Percentiles rank a stretch among this genome's conserved stretches.
phyloP scores from a whole-genome alignment of 1,140 invertebrate genomes.

The Parapsyche elsis region DNA sequence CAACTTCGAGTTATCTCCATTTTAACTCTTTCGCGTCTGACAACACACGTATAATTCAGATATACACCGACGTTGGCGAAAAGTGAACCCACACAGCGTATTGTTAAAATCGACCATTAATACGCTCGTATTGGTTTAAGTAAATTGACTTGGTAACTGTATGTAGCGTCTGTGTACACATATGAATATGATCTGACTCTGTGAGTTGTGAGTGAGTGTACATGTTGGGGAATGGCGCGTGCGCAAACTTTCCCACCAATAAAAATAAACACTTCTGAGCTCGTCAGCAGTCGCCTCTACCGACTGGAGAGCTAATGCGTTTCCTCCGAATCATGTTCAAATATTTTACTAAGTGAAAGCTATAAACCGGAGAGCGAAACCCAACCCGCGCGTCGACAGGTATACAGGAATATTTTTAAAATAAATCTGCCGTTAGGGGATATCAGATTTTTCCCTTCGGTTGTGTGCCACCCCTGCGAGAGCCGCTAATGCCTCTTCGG shows the following conservation, averaged over 20 bases:
- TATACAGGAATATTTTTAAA: slow-evolving; percentile 54
- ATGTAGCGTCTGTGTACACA: too few species aligned
- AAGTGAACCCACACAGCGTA: too few species aligned
- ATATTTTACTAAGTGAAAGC: slow-evolving; percentile 48
- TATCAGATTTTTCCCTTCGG: slow-evolving; percentile 44
- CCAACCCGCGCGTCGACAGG: slow-evolving; percentile 46
- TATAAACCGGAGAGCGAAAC: slow-evolving; percentile 40
- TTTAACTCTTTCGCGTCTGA: too few species aligned
- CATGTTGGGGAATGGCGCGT: neutral
- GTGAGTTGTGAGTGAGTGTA: too few species aligned
- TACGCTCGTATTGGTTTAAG: too few species aligned
- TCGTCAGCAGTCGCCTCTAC: too few species aligned
- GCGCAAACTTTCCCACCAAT: neutral
- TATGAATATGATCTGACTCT: too few species aligned
- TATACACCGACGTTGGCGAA: too few species aligned
- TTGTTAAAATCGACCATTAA: too few species aligned
- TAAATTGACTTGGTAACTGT: too few species aligned
- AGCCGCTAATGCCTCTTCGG: slow-evolving; percentile 48
- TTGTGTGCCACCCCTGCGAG: slow-evolving; percentile 16
- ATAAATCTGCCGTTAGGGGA: slow-evolving; percentile 49
- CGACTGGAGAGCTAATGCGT: slow-evolving; percentile 38
- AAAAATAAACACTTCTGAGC: slow-evolving; percentile 20
- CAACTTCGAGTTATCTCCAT: neutral
- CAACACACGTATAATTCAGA: too few species aligned
- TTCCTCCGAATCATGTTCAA: slow-evolving; percentile 46